A percentile compares a stretch with the other conserved stretches of the same genome.
Conservation (phyloP, 2,888 invertebrate genomes). For the Barypeithes pellucidus region DNA sequence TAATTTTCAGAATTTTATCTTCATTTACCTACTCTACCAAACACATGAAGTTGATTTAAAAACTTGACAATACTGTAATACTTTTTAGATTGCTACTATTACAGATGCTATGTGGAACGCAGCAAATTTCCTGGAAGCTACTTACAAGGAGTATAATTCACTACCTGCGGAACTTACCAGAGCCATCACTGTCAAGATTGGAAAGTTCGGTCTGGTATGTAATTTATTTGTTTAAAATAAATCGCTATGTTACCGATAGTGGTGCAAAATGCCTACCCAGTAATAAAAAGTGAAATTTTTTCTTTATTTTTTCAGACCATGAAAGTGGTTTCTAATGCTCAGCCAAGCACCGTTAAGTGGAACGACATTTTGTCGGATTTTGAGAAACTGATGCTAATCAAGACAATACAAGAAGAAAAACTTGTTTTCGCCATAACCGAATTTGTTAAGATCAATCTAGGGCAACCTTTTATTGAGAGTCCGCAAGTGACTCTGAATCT, state of each 20-base stretch:
- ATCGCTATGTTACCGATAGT: too few species aligned
- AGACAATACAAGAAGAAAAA: slow-evolving; percentile 85
- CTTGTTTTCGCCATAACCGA: slow-evolving; percentile 86
- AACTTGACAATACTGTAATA: too few species aligned
- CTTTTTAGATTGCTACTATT: slow-evolving; percentile 73
- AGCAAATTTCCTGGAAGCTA: slow-evolving; percentile 76
- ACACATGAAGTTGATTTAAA: too few species aligned
- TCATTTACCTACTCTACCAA: too few species aligned
- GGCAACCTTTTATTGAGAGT: slow-evolving; percentile 86
- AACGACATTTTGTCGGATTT: slow-evolving; percentile 78
- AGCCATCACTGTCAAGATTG: slow-evolving; percentile 75
- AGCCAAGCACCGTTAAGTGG: slow-evolving; percentile 73
- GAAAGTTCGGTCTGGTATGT: slow-evolving; percentile 75
- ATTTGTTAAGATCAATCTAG: slow-evolving; percentile 85
- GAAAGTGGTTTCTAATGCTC: slow-evolving; percentile 70
- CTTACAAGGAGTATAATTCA: slow-evolving; percentile 74
- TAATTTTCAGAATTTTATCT: too few species aligned
- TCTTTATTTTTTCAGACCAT: slow-evolving; percentile 72
- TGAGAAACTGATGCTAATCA: slow-evolving; percentile 87
- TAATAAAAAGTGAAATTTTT: background rate
- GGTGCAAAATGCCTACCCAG: background rate
- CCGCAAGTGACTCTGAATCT: slow-evolving; percentile 81
- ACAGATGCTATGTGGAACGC: slow-evolving; percentile 82
- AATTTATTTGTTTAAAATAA: background rate
- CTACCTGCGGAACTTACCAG: slow-evolving; percentile 74